These are phyloP conservation scores for Hesperia comma DNA, from an alignment of 2,888 invertebrate genomes.

Conservation along the genomic window DNA sequence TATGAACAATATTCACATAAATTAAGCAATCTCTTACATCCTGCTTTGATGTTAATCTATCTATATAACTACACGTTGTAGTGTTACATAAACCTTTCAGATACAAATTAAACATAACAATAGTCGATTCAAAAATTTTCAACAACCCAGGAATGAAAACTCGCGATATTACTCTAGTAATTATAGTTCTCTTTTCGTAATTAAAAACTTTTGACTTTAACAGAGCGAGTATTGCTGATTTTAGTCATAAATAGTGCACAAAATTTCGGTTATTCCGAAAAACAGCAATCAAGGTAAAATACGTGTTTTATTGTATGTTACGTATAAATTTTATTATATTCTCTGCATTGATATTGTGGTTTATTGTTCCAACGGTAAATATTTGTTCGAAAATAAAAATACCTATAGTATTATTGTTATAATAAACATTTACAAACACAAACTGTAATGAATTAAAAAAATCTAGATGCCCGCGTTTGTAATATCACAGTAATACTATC, in stretches of 20 bases:
- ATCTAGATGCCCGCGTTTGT: too few species aligned
- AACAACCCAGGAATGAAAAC: slow-evolving; percentile 13
- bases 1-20: too few species aligned
- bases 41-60: neutral
- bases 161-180: slow-evolving; percentile 21
- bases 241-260: slow-evolving; percentile 12
- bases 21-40: too few species aligned
- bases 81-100: neutral
- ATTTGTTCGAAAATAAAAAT: neutral
- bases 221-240: neutral
- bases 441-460: too few species aligned
- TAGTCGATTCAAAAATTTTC: slow-evolving; percentile 16
- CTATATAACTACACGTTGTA: neutral
- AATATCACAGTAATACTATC: too few species aligned
- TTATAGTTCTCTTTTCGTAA: slow-evolving; percentile 18
- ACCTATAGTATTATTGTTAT: neutral
- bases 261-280: slow-evolving; percentile 9
- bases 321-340: neutral
- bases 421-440: too few species aligned
- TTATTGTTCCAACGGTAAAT: neutral
- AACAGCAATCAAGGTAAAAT: neutral
- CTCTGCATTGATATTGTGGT: neutral
- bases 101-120: neutral
- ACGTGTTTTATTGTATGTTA: neutral
- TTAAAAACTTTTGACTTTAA: slow-evolving; percentile 24